These are phyloP conservation scores for Halichoeres trimaculatus DNA, from an alignment of 2,113 vertebrate species.

Conservation along the genomic window DNA sequence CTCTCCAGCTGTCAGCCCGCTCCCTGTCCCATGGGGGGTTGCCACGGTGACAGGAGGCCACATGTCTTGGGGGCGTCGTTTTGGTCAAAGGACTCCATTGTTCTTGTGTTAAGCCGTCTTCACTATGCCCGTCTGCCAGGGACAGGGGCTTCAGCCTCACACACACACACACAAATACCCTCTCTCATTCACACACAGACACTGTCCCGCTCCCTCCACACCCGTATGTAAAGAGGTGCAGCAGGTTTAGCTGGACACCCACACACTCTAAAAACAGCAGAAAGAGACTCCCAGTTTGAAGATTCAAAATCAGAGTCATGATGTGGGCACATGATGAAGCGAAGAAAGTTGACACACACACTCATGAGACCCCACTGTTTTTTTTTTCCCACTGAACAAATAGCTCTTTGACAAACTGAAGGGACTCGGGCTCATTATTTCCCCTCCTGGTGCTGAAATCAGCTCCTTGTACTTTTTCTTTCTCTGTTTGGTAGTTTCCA, in stretches of 20 bases:
- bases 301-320: slow-evolving; percentile 28
- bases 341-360: not conserved
- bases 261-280: slow-evolving; percentile 30
- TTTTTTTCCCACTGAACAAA: not conserved
- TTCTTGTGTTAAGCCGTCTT: slow-evolving; percentile 86
- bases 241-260: slow-evolving; percentile 25
- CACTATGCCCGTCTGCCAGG: slow-evolving; percentile 78
- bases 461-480: not conserved
- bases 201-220: slow-evolving; percentile 16
- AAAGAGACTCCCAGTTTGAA: slow-evolving; percentile 17
- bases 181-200: slow-evolving; percentile 19
- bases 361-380: not conserved
- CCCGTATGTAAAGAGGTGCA: slow-evolving; percentile 40
- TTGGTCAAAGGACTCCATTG: slow-evolving; percentile 87
- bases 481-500: not conserved
- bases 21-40: slow-evolving; percentile 83
- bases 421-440: not conserved
- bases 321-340: not conserved
- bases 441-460: not conserved
- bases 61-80: slow-evolving; percentile 87
- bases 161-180: too few species aligned
- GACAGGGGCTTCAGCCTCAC: slow-evolving; percentile 70
- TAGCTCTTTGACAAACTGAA: not conserved
- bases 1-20: slow-evolving; percentile 85
- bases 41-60: slow-evolving; percentile 88